These are phyloP conservation scores for Lepilemur septentrionalis DNA, from an alignment of 2,797 vertebrate genomes.

Conservation along the genomic window DNA sequence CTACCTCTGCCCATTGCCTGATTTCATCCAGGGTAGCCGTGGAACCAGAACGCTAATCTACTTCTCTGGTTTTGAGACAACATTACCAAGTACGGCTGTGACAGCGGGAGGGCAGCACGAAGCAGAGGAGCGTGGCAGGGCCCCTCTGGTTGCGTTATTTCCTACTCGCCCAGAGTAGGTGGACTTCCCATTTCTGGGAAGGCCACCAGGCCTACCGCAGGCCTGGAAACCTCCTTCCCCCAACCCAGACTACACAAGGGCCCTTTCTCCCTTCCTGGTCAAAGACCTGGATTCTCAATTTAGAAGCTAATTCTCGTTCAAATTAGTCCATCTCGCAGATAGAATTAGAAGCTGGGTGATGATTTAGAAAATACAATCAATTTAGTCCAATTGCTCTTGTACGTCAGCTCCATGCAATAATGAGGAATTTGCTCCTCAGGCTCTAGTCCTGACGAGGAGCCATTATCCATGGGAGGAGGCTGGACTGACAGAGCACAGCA, in stretches of 20 bases:
- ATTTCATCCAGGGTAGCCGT: background rate
- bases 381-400: constrained; percentile 82
- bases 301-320: constrained; percentile 81
- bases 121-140: background rate
- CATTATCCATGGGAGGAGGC: constrained; percentile 39
- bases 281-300: constrained; percentile 79
- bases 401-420: constrained; percentile 80
- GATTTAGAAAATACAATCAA: constrained; percentile 87
- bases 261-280: constrained; percentile 68
- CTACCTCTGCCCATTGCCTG: background rate
- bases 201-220: background rate
- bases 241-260: constrained; percentile 17
- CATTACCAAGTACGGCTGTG: background rate
- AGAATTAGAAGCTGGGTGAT: constrained; percentile 84
- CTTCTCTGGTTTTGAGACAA: background rate
- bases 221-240: background rate
- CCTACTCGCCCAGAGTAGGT: background rate
- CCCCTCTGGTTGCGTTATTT: background rate
- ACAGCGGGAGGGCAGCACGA: rapidly evolving
- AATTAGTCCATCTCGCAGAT: constrained; percentile 82
- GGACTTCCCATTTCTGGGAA: background rate
- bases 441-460: constrained; percentile 72
- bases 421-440: constrained; percentile 75
- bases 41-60: background rate
- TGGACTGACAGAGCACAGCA: background rate